phyloP scores from a whole-genome alignment of 2,888 invertebrate species.

The Poecilobothrus nobilitatus region DNA sequence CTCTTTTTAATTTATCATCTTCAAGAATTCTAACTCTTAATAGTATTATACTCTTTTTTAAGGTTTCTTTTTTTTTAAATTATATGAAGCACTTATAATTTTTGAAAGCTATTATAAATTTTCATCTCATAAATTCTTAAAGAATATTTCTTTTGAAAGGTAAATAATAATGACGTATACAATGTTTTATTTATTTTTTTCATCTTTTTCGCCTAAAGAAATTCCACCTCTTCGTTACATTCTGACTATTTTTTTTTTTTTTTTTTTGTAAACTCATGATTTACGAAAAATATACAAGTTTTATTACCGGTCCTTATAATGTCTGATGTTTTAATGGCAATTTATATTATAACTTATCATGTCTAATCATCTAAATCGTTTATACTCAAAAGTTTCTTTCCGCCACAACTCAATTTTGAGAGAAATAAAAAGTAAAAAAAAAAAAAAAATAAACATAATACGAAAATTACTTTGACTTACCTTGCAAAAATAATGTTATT shows the following conservation, averaged over 20 bases:
- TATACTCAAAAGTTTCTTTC: background rate
- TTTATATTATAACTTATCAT: constrained; percentile 1
- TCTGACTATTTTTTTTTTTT: background rate
- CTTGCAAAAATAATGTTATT: background rate
- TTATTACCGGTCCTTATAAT: constrained; percentile 3
- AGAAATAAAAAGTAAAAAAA: too few species aligned
- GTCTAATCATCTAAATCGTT: constrained; percentile 6
- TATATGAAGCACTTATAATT: background rate
- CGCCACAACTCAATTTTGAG: too few species aligned
- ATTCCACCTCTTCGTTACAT: background rate
- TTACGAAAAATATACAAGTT: background rate
- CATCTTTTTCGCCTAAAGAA: background rate
- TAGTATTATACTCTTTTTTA: too few species aligned
- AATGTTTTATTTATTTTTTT: too few species aligned
- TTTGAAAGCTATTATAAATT: background rate
- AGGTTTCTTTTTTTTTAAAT: too few species aligned
- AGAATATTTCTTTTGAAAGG: background rate
- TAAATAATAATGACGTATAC: background rate
- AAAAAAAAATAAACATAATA: too few species aligned
- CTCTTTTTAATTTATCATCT: too few species aligned
- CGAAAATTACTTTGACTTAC: background rate
- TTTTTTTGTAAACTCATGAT: background rate
- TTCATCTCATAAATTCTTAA: background rate
- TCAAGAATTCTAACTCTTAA: too few species aligned
- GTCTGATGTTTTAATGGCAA: constrained; percentile 4